These are phyloP conservation scores for Petrocephalus schoutedeni DNA, from an alignment of 2,797 vertebrate species.

Conservation along the genomic window DNA sequence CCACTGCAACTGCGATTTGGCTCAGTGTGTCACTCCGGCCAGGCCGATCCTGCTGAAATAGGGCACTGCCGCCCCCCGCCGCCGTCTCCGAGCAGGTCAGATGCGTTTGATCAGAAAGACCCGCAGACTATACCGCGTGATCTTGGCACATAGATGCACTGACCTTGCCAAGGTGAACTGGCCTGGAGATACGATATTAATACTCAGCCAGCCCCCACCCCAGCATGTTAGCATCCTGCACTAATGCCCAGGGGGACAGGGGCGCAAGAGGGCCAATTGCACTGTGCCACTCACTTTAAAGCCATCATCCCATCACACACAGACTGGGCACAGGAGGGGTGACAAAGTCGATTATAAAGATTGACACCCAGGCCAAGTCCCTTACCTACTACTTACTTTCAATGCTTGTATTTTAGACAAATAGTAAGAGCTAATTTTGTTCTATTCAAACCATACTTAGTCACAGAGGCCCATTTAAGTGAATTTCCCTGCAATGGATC, in stretches of 20 bases:
- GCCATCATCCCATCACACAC: neutral
- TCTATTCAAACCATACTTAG: neutral
- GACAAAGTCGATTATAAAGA: neutral
- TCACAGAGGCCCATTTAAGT: neutral
- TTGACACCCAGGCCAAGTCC: neutral
- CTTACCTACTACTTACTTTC: neutral
- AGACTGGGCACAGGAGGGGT: neutral
- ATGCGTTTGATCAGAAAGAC: slow-evolving; percentile 7
- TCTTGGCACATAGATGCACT: neutral
- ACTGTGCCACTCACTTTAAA: neutral
- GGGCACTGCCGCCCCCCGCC: neutral
- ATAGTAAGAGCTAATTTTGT: neutral
- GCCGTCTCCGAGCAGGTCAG: neutral
- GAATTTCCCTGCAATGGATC: neutral
- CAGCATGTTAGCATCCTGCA: neutral
- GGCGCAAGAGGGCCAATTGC: neutral
- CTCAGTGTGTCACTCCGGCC: neutral
- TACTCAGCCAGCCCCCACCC: neutral
- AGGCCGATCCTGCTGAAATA: neutral
- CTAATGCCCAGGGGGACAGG: neutral
- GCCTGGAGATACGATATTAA: neutral
- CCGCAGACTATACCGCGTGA: neutral
- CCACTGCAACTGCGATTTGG: neutral
- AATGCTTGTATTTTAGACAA: neutral
- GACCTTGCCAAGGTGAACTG: slow-evolving; percentile 19